Percentiles rank a stretch among this genome's conserved stretches.
Conservation (phyloP, 2,797 vertebrate species). For the Enoplosus armatus region DNA sequence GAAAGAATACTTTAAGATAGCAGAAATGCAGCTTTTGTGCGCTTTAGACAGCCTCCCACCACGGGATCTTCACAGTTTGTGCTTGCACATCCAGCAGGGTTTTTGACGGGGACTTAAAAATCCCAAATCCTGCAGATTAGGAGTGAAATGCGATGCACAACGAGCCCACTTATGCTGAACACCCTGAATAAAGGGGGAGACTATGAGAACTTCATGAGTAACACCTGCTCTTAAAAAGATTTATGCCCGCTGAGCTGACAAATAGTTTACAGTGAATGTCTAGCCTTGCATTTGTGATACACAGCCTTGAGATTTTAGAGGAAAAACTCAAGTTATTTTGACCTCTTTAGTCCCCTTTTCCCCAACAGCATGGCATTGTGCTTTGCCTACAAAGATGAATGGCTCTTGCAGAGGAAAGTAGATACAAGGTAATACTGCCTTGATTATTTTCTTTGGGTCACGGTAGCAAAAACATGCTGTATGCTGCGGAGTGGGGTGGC, state of each 20-base stretch:
- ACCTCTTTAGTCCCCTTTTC: conserved; percentile 55
- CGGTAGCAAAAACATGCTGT: conserved; percentile 69
- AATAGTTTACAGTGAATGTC: conserved; percentile 47
- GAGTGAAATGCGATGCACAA: conserved; percentile 33
- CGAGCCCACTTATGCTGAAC: conserved; percentile 18
- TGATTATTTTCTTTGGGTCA: conserved; percentile 79
- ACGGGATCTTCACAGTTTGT: conserved; percentile 31
- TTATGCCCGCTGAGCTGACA: conserved; percentile 43
- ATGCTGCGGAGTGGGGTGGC: conserved; percentile 10
- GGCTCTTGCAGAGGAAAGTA: conserved; percentile 65
- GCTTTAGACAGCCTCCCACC: conserved; percentile 33
- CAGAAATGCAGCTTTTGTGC: conserved; percentile 54
- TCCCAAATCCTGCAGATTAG: conserved; percentile 49
- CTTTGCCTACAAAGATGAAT: conserved; percentile 72
- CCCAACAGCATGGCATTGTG: conserved; percentile 62
- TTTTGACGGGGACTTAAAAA: conserved; percentile 51
- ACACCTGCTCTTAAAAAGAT: conserved; percentile 74
- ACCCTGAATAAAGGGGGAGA: neutral
- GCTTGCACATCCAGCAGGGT: conserved; percentile 42
- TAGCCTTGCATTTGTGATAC: conserved; percentile 18
- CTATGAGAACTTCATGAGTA: conserved; percentile 41
- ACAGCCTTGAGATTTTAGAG: conserved; percentile 20
- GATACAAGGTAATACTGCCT: conserved; percentile 64
- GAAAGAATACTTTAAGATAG: conserved; percentile 40
- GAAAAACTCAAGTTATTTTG: conserved; percentile 49